Percentiles rank a stretch among this genome's conserved stretches.
phyloP scores from a whole-genome alignment of 2,797 vertebrate species.

The Malacoraja senta region DNA sequence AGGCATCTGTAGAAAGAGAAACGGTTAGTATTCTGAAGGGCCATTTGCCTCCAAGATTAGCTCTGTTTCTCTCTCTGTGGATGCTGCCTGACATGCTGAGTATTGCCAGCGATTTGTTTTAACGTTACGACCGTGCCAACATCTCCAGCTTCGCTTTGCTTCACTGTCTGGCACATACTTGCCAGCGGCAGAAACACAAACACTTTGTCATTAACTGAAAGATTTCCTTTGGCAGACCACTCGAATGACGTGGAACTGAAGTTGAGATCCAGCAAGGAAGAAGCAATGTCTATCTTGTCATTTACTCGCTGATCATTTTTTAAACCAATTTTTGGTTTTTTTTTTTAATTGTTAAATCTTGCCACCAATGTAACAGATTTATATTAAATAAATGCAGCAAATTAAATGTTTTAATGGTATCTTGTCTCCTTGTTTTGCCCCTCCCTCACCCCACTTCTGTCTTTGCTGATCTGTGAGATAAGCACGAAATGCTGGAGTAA shows the following conservation, averaged over 20 bases:
- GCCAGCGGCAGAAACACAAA: not conserved
- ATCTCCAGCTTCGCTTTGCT: no score
- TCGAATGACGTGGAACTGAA: not conserved
- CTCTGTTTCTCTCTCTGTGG: no score
- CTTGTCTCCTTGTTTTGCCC: not conserved
- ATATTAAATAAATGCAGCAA: constrained; percentile 6
- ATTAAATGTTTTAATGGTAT: not conserved
- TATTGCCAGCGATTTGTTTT: no score
- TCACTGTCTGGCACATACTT: not conserved
- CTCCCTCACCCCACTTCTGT: no score
- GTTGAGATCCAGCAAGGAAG: not conserved
- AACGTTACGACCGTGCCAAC: not conserved
- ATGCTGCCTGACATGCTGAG: no score
- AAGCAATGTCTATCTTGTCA: not conserved
- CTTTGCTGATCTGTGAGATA: not conserved
- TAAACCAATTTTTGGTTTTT: not conserved
- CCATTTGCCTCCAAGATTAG: no score
- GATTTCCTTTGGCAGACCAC: not conserved
- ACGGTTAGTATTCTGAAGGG: no score
- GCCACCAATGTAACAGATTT: not conserved
- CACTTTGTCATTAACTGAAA: not conserved
- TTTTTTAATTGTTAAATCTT: not conserved
- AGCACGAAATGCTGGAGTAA: no score
- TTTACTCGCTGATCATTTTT: not conserved
- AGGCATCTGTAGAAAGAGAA: no score